Base-by-base conservation (phyloP, 2,113 vertebrate genomes). In the Hypanus sabinus region DNA sequence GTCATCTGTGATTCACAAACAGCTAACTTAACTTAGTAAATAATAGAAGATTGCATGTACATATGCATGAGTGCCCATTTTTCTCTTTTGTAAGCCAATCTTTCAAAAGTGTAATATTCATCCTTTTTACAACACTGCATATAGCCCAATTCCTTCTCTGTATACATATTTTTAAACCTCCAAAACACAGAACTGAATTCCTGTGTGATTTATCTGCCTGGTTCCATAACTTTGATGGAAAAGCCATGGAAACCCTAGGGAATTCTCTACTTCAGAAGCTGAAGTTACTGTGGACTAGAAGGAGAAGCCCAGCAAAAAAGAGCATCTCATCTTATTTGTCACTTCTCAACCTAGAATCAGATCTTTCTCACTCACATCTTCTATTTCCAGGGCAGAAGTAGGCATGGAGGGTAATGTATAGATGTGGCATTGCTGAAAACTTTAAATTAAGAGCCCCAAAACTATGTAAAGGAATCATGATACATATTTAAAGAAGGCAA, bases 1-100 rank as follows among this genome's bases (percentile, higher is more conserved):
- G 96, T 95, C 96, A 95, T 55, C 94, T 95, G 65, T 2, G 88
- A 9, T 95, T 94, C 94, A 93, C 70, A 92, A 95, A 73, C 94
- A 95, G 94, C 95, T 68, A 36, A 77, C 90, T 94, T 94, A 93
- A 14, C 60, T 93, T 93, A 30, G 36, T 93, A 73, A 93, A 93
- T 93, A 93, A 93, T 93, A 46, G 36, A 93, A 36, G 85, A 65
- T 65, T 65, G 85, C 6, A 90, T 65, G 60, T 90, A 60, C 30
- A 20, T 18, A 68, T 20, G 60, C 85, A 68, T 90, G 85, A 90
- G 60, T 90, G 85, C 85, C 20, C 60, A 90, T 90, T 65, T 68
- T n/a, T 18, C 12, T 0, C 60, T 14, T 75, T 93, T 75, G 36
- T 93, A 55, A 70, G 70, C 38, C 46, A 93, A 93, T 93, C 68